Percentiles rank a stretch among this genome's conserved stretches.
phyloP scores from a whole-genome alignment of 2,888 invertebrate genomes.

The Malacosoma neustria region DNA sequence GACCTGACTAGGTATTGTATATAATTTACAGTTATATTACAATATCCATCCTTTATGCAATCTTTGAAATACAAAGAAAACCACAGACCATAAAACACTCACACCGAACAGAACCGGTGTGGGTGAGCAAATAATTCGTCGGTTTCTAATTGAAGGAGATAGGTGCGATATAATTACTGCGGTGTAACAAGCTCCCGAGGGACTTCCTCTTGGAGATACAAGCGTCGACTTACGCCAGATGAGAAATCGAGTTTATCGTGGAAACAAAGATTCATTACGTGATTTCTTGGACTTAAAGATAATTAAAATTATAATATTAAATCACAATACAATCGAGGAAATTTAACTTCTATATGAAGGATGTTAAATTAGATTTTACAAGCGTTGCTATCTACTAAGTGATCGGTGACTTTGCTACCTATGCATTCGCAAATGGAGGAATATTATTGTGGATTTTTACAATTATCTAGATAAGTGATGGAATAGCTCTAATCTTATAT shows the following conservation, averaged over 20 bases:
- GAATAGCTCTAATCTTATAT: too few species aligned
- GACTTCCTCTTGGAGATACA: constrained; percentile 25
- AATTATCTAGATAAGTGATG: too few species aligned
- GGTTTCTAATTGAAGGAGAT: constrained; percentile 52
- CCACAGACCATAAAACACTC: constrained; percentile 12
- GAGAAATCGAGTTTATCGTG: constrained; percentile 10
- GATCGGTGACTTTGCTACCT: too few species aligned
- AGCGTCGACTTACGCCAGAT: constrained; percentile 28
- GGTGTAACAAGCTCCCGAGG: constrained; percentile 55
- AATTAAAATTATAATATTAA: too few species aligned
- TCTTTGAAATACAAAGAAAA: constrained; percentile 6
- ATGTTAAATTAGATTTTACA: too few species aligned
- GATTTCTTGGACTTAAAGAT: neutral
- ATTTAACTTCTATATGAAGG: too few species aligned
- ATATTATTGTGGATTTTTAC: too few species aligned
- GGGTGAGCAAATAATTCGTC: constrained; percentile 37
- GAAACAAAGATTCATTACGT: neutral
- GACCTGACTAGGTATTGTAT: too few species aligned
- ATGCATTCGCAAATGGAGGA: too few species aligned
- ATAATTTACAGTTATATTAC: too few species aligned
- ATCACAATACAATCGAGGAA: too few species aligned
- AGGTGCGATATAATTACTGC: constrained; percentile 60
- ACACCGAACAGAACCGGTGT: constrained; percentile 21
- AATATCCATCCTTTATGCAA: neutral
- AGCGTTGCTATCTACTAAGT: too few species aligned